A percentile compares a stretch with the other conserved stretches of the same genome.
Conservation (phyloP, 2,797 vertebrate species). For the Hydrolagus colliei region DNA sequence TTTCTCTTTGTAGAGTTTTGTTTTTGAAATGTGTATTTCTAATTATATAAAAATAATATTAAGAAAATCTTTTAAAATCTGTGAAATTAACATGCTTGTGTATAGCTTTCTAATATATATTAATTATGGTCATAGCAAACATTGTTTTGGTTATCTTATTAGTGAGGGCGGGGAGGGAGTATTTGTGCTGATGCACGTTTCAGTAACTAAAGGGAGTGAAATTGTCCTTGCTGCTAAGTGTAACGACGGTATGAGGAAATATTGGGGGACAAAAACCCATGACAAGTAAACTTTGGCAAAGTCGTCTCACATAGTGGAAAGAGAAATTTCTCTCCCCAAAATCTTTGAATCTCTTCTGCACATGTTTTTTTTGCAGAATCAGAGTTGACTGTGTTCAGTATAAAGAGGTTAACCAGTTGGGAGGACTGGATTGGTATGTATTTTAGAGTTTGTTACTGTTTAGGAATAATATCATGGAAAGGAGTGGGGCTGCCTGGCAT, state of each 20-base stretch:
- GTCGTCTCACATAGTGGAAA: too few relatives aligned
- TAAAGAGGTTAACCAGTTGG: slow-evolving; percentile 71
- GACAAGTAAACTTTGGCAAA: too few relatives aligned
- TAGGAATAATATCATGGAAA: slow-evolving; percentile 9
- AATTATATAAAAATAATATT: slow-evolving; percentile 99
- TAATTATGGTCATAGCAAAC: slow-evolving; percentile 79
- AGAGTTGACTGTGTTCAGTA: slow-evolving; percentile 62
- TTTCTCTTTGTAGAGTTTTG: slow-evolving; percentile 97
- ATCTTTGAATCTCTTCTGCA: slow-evolving; percentile 75
- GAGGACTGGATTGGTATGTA: slow-evolving; percentile 34
- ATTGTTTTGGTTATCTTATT: slow-evolving; percentile 76
- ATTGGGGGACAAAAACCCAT: too few relatives aligned
- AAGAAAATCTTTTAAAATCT: slow-evolving; percentile 96
- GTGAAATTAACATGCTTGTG: slow-evolving; percentile 99
- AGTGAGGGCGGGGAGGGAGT: slow-evolving; percentile 82
- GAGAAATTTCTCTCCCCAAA: slow-evolving; percentile 38
- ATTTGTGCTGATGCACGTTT: slow-evolving; percentile 90
- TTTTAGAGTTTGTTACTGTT: slow-evolving; percentile 26
- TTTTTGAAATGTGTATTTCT: slow-evolving; percentile 99
- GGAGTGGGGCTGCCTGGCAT: slow-evolving; percentile 26
- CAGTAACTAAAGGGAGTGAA: slow-evolving; percentile 47
- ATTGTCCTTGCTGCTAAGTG: too few relatives aligned
- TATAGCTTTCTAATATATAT: slow-evolving; percentile 99
- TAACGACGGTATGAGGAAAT: too few relatives aligned
- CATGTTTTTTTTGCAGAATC: slow-evolving; percentile 71